Evolutionary conservation across 2,113 vertebrate genomes (phyloP).

Genomic region (Pycnonotus jocosus): DNA sequence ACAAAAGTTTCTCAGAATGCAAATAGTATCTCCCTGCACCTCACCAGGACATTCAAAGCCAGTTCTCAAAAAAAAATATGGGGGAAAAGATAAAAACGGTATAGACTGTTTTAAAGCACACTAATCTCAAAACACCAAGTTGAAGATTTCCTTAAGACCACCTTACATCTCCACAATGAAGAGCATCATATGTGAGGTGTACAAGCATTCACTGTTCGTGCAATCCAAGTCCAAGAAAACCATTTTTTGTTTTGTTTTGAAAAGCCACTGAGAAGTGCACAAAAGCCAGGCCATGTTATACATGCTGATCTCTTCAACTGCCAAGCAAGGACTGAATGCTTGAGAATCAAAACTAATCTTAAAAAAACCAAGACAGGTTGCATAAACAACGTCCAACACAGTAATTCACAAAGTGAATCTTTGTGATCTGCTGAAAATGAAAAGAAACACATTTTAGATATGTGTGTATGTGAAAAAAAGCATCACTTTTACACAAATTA

Average conservation of each 20-base stretch:
- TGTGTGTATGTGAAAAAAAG: neutral
- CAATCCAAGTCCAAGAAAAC: neutral
- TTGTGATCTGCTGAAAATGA: neutral
- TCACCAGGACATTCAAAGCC: neutral
- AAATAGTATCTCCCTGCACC: neutral
- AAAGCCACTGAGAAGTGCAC: neutral
- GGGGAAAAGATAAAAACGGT: neutral
- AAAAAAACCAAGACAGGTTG: neutral
- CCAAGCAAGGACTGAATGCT: neutral
- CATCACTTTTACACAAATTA: neutral
- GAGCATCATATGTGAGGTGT: neutral
- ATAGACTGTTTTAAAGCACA: neutral
- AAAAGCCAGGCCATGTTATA: neutral
- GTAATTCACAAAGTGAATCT: neutral
- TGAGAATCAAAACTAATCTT: neutral
- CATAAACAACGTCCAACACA: neutral
- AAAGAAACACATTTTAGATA: neutral
- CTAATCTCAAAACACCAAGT: neutral
- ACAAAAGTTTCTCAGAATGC: neutral
- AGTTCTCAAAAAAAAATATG: accelerated
- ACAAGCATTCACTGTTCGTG: neutral
- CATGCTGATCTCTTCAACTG: neutral
- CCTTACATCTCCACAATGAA: accelerated
- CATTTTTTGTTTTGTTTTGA: neutral
- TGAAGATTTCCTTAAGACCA: neutral